Base-by-base conservation (phyloP, 2,113 vertebrate species). In the Pluvialis apricaria region DNA sequence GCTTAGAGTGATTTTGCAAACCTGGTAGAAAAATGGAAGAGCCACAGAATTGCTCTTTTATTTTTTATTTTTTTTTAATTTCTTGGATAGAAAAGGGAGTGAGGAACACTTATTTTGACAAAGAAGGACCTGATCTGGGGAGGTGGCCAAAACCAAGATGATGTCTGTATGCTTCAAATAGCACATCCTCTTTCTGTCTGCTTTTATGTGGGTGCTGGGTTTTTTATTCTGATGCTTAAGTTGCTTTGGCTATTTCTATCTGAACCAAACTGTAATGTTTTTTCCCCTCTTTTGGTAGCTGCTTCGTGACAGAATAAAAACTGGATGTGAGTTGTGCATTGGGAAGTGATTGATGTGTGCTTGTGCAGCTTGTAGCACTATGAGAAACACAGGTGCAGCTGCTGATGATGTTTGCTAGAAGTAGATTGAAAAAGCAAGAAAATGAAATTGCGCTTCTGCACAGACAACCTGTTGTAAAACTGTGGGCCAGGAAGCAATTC, bases 321-420 rank as follows among this genome's bases (percentile, higher is more conserved):
- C 96, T 96, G 95, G 91, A 97, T 97, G 92, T 80, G 88, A 90
- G 96, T 93, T 95, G 92, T 97, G 89, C 96, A n/a, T 91, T 93
- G 92, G 93, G 91, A 97, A 97, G 92, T 96, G 97, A 95, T 95
- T 96, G 94, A 96, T 94, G 97, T 90, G 65, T 95, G 92, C 93
- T 93, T 94, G 72, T 72, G 85, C 94, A 95, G 82, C 94, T 95
- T 94, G 88, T 96, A 97, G 82, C 95, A 90, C 96, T 97, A 95
- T 98, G 98, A 95, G 90, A 95, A 96, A 94, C 38, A 69, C 83
- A 90, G 94, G 97, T 78, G 90, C 86, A 85, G 88, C 96, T 95
- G 72, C 89, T 91, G 97, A 90, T 97, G 94, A 98, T 99, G 99
- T 98, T 99, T 97, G 82, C 97, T 97, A 98, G 97, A 98, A 98